Percentiles rank a stretch among this genome's conserved stretches.
Evolutionary conservation across 2,888 invertebrate species (phyloP).

Genomic region (Torymus texanus): DNA sequence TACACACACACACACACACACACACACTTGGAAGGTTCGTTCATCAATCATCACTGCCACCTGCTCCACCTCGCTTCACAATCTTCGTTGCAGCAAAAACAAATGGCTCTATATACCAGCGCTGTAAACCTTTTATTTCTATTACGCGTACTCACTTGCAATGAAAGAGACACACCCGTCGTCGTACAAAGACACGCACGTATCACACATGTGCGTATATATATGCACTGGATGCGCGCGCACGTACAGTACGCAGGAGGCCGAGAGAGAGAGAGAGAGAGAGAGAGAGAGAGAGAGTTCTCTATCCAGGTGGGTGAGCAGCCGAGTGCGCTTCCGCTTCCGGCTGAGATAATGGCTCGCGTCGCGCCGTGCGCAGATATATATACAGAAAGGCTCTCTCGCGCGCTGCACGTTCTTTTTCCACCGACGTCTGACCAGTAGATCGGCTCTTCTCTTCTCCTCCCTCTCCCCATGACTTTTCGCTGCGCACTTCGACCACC

Average conservation of each 20-base stretch:
- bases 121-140: no score
- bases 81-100: no score
- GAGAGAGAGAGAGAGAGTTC: not conserved
- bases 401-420: not conserved
- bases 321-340: slow-evolving; percentile 73
- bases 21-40: no score
- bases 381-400: slow-evolving; percentile 4
- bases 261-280: not conserved
- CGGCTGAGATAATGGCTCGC: slow-evolving; percentile 72
- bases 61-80: no score
- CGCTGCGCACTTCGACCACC: slow-evolving; percentile 17
- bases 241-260: no score
- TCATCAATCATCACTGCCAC: no score
- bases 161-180: no score
- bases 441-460: not conserved
- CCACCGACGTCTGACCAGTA: not conserved
- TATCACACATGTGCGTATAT: not conserved
- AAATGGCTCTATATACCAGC: no score
- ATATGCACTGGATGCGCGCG: not conserved
- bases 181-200: not conserved
- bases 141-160: no score
- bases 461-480: slow-evolving; percentile 8
- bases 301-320: slow-evolving; percentile 73
- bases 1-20: no score
- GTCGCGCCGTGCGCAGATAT: slow-evolving; percentile 6